Base-by-base conservation (phyloP, 2,888 invertebrate genomes). In the Coelopa pilipes region DNA sequence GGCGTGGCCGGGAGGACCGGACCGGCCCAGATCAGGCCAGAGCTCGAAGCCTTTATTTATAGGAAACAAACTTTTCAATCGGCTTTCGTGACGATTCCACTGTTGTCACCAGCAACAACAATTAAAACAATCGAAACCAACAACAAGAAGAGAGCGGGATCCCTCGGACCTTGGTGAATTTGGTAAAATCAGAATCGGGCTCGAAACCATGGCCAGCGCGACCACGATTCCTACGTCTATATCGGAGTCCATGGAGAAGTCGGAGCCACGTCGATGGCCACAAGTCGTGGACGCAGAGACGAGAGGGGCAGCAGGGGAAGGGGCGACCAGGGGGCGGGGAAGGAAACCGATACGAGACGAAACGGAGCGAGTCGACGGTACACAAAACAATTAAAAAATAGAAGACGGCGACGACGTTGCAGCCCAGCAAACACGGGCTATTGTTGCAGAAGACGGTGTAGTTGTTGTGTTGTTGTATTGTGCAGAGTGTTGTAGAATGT, bases 11-110 rank as follows among this genome's bases (percentile, higher is more conserved):
- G 34, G 34, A 34, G 34, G 7, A 34, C 34, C n/a, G n/a, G 15
- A 55, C n/a, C 24, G 15, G n/a, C 7, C n/a, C n/a, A 55, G 2
- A 65, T 60, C n/a, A n/a, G n/a, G n/a, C n/a, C 34, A 34, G 53
- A 65, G 34, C 53, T 47, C 34, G 50, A 72, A 60, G 60, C 60
- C 57, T 60, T 72, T 72, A 72, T 72, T 72, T 72, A 72, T 67
- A 72, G 17, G 34, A 67, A 67, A 72, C 72, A 67, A 59, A 62
- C 70, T 62, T 71, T 71, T 62, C 24, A 71, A 55, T 45, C 55
- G 34, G 46, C 9, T 59, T 57, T 69, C 47, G 21, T 59, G 66
- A 45, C 15, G 12, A 62, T 59, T 19, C 24, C 11, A 15, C 12
- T 62, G 62, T 12, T 34, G 12, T 21, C 24, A 13, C 1, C 62